Evolutionary conservation across 2,888 invertebrate species (phyloP), one percentile per base, ranked within the genome.

Genomic region (Stenchaetothrips biformis): DNA sequence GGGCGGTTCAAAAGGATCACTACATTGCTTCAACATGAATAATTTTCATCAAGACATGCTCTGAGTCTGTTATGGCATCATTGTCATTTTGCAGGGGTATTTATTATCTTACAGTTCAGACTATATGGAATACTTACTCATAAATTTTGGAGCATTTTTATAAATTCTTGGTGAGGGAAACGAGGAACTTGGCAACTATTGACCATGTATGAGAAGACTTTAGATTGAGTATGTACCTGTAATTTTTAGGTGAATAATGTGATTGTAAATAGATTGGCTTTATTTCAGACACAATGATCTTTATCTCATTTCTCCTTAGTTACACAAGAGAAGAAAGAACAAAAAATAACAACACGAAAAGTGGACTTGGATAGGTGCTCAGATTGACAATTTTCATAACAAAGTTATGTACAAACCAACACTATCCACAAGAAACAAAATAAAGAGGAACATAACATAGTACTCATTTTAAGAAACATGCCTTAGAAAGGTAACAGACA

Each of bases 171-270:
- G 67, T 74, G 67, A 7, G 67, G 67, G 67, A 25, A 74, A 25
- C 25, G 25, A 21, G 11, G 21, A 25, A 21, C 25, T 74, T 74
- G 67, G 25, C 21, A 74, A 74, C 21, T 25, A 13, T 74, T 21
- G 67, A 74, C 67, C 67, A 74, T 74, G 25, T 11, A 74, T 74
- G 21, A 74, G 67, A 74, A 74, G 67, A 74, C 67, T 74, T 74
- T 74, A 74, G 67, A 74, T 74, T 74, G 25, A 25, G 11, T 74
- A 25, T 21, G 67, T 74, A 74, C 67, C 67, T 74, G 67, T 74
- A 74, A 25, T 74, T 74, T 59, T 74, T 74, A 74, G 67, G 67
- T 7, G 25, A 74, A 74, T 74, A 25, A 74, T 74, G 25, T 74
- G 67, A 74, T 74, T 74, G 25, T 74, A 74, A 25, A 59, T 59